These are phyloP conservation scores for Eugnorisma glareosa DNA, from an alignment of 2,888 invertebrate genomes.

Conservation along the genomic window DNA sequence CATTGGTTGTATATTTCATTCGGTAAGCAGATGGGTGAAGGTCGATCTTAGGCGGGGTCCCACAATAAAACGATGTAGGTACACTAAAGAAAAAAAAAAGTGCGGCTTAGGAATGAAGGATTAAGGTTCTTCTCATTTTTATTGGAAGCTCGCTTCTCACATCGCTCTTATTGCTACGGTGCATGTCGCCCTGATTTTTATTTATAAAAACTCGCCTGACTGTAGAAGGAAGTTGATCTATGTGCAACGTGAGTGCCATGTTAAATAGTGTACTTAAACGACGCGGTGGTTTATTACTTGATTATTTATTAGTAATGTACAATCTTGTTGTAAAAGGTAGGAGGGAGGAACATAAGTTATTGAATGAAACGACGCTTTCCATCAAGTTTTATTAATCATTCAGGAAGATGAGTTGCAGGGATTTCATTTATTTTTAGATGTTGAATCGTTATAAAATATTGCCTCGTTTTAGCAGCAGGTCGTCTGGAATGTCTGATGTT, in stretches of 20 bases:
- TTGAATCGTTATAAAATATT: background rate
- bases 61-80: background rate
- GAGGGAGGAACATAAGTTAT: conserved; percentile 6
- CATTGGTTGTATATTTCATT: background rate
- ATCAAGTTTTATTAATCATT: conserved; percentile 3
- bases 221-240: conserved; percentile 30
- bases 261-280: conserved; percentile 28
- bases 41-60: background rate
- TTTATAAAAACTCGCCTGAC: conserved; percentile 24
- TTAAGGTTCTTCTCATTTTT: background rate
- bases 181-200: conserved; percentile 32
- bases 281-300: conserved; percentile 41
- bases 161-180: conserved; percentile 13
- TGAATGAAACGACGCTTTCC: conserved; percentile 14
- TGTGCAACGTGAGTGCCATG: conserved; percentile 25
- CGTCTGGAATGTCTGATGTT: background rate
- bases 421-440: conserved; percentile 3
- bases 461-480: background rate
- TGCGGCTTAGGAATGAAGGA: background rate
- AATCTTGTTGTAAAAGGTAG: conserved; percentile 4
- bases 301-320: conserved; percentile 17
- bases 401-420: background rate
- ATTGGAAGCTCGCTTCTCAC: conserved; percentile 12
- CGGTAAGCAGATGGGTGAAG: no score
- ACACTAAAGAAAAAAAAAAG: background rate